Evolutionary conservation across 2,797 vertebrate genomes (phyloP).

Genomic region (Hemitrygon akajei): DNA sequence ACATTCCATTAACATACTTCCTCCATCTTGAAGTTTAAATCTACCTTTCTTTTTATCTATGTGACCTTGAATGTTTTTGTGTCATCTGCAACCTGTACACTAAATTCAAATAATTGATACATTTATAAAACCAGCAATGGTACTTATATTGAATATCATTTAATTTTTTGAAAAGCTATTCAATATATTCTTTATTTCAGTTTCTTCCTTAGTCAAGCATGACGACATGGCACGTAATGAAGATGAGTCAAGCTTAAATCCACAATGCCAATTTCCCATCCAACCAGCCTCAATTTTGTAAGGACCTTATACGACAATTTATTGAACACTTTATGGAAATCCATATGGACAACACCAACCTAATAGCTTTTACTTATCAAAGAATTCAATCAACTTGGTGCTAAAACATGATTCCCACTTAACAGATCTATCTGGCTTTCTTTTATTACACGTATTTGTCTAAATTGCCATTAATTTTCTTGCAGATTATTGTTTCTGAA

Average conservation of each 20-base stretch:
- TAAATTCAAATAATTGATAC: background rate
- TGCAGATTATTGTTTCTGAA: background rate
- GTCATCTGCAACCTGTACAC: background rate
- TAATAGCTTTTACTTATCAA: background rate
- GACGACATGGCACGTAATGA: too few relatives aligned
- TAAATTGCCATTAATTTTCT: background rate
- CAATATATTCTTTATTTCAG: background rate
- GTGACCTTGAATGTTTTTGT: background rate
- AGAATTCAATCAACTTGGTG: background rate
- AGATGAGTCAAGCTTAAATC: too few relatives aligned
- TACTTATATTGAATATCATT: background rate
- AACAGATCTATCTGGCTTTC: background rate
- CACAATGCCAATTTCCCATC: background rate
- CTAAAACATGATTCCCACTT: too few relatives aligned
- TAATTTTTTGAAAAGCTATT: background rate
- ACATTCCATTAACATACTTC: background rate
- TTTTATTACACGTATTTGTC: background rate
- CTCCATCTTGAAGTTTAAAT: background rate
- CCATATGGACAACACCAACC: background rate
- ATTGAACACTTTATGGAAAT: background rate
- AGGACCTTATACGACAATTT: background rate
- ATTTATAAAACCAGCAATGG: background rate
- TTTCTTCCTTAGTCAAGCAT: background rate
- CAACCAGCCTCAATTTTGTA: background rate
- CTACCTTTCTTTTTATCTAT: background rate